These are phyloP conservation scores for Musca vetustissima DNA, from an alignment of 1,140 invertebrate genomes.

Conservation along the genomic window DNA sequence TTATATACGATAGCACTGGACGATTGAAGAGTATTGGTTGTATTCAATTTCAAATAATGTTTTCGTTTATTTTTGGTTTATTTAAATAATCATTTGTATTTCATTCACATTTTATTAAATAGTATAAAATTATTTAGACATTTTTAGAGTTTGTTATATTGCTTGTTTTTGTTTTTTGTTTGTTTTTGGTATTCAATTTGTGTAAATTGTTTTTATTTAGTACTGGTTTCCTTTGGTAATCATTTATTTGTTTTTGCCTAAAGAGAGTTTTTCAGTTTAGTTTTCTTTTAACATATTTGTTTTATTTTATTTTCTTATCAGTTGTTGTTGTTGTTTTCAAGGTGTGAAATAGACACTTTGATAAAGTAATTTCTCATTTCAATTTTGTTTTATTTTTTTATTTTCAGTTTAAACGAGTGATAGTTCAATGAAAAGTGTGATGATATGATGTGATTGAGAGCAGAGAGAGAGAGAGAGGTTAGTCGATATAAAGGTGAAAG, in stretches of 20 bases:
- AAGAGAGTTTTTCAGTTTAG: not conserved
- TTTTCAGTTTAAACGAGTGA: no score
- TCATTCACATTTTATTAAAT: not conserved
- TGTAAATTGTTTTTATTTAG: not conserved
- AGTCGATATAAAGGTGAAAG: no score
- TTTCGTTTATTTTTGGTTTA: no score
- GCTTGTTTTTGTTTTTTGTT: not conserved
- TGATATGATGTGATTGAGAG: no score
- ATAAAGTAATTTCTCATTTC: constrained; percentile 25
- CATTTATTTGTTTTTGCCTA: not conserved
- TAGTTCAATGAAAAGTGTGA: not conserved
- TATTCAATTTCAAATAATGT: no score
- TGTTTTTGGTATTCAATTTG: not conserved
- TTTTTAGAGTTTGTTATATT: constrained; percentile 20
- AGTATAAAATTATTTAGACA: constrained; percentile 7
- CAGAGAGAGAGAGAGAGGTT: no score
- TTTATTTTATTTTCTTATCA: constrained; percentile 15
- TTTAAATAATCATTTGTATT: not conserved
- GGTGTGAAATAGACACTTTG: constrained; percentile 17
- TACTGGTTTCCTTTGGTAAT: not conserved
- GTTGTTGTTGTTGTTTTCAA: constrained; percentile 5
- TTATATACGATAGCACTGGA: no score
- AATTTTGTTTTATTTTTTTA: no score
- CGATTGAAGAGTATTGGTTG: no score
- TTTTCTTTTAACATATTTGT: not conserved